Percentiles rank a stretch among this genome's conserved stretches.
These are phyloP conservation scores for Myotis yumanensis DNA, from an alignment of 2,113 vertebrate genomes.

Conservation along the genomic window DNA sequence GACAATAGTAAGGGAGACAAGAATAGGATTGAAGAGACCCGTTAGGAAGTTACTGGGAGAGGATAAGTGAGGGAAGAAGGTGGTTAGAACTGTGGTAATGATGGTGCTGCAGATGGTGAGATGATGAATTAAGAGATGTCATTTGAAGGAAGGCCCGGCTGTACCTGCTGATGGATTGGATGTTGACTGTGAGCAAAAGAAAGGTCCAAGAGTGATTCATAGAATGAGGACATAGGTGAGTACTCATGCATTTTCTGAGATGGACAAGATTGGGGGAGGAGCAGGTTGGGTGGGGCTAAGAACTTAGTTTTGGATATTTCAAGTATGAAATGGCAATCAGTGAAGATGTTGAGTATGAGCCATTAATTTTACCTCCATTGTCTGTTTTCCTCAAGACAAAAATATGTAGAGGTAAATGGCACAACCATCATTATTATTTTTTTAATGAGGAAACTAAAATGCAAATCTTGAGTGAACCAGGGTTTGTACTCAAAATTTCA, in stretches of 20 bases:
- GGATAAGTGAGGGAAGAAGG: not conserved
- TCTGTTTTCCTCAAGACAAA: not conserved
- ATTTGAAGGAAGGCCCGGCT: too few species aligned
- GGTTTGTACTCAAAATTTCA: not conserved
- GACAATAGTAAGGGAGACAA: not conserved
- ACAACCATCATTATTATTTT: not conserved
- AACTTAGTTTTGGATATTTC: not conserved
- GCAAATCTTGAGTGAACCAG: not conserved
- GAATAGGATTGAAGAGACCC: not conserved
- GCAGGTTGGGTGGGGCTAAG: not conserved
- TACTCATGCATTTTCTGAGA: not conserved
- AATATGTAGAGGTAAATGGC: not conserved
- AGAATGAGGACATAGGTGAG: not conserved
- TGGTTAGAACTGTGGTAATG: not conserved
- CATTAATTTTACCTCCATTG: not conserved
- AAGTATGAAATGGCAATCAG: not conserved
- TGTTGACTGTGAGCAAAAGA: not conserved
- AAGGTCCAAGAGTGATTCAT: not conserved
- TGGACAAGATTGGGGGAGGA: not conserved
- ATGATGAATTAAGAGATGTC: not conserved
- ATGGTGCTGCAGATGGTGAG: not conserved
- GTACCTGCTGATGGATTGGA: not conserved
- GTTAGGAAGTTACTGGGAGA: not conserved
- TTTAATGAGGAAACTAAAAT: not conserved
- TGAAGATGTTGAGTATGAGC: not conserved